phyloP scores from a whole-genome alignment of 2,113 vertebrate species.

The Cavia aperea region DNA sequence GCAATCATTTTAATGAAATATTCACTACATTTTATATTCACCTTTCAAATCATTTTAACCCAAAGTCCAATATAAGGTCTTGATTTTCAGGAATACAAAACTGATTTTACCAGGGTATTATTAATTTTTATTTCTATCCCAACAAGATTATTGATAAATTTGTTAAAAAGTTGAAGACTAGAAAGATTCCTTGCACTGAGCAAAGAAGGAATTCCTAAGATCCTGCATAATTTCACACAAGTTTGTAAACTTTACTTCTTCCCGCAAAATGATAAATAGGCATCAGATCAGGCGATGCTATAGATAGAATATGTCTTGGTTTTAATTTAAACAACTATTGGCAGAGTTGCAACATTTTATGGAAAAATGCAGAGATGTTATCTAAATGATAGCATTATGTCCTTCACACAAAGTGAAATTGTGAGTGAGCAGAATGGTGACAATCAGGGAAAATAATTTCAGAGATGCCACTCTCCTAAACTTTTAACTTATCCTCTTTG shows the following conservation, averaged over 20 bases:
- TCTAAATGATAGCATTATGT: not conserved
- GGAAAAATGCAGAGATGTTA: not conserved
- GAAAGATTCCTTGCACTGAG: not conserved
- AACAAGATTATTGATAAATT: conserved; percentile 21
- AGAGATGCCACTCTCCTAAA: not conserved
- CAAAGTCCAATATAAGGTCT: not conserved
- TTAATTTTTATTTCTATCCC: not conserved
- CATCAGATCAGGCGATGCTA: not conserved
- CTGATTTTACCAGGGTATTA: conserved; percentile 5
- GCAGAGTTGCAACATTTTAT: not conserved
- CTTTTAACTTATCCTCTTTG: not conserved
- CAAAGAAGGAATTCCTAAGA: not conserved
- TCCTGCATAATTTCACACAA: not conserved
- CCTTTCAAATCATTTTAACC: not conserved
- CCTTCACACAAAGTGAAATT: not conserved
- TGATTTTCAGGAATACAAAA: not conserved
- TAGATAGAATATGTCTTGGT: not conserved
- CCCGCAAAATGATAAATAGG: not conserved
- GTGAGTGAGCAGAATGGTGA: not conserved
- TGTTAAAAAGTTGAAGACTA: not conserved
- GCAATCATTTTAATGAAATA: not conserved
- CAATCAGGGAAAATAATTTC: not conserved
- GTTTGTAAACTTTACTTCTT: not conserved
- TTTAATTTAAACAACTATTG: not conserved
- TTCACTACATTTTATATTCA: not conserved